Evolutionary conservation across 2,797 vertebrate species (phyloP), one percentile per base, ranked within the genome.

Genomic region (Neomorphus geoffroyi): DNA sequence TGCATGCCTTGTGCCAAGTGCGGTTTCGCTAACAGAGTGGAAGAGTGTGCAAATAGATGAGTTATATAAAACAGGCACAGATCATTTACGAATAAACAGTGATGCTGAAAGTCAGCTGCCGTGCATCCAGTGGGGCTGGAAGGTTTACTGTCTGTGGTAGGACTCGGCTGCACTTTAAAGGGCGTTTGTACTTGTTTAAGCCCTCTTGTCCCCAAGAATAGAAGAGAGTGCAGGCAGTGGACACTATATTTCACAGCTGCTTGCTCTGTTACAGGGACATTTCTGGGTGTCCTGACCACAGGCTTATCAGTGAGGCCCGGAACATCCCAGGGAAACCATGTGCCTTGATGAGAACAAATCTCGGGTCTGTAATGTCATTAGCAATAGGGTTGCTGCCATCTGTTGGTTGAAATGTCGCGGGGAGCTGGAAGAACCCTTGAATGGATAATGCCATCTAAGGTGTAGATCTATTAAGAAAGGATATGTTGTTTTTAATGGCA

Each of bases 331-430:
- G 18, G 46, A 94, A 65, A 21, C 67, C 19, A 6, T 2, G 19
- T 26, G 53, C 16, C 61, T 88, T n/a, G 45, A 26, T 12, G 26
- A 64, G 51, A 86, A 67, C 21, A 54, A 53, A 75, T 54, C 48
- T 35, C 5, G 2, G 11, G 35, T 35, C 3, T 3, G 14, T 43
- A 30, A 8, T 66, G 69, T 21, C 78, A n/a, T 95, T 93, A 86
- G 35, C 57, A 90, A 84, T 88, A 96, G 45, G 95, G 57, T 17
- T 96, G 91, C 95, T 97, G 94, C 96, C 96, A 96, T 95, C 97
- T 97, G 86, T 91, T 96, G 96, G 95, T 70, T 84, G 62, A 86
- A 96, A 86, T 57, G 54, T 84, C 65, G 5, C n/a, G 88, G 85
- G 66, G 79, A 96, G 57, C 77, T 85, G 58, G 48, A 80, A 70